Conservation (phyloP, 2,797 vertebrate genomes). For the Lycodopsis pacificus region DNA sequence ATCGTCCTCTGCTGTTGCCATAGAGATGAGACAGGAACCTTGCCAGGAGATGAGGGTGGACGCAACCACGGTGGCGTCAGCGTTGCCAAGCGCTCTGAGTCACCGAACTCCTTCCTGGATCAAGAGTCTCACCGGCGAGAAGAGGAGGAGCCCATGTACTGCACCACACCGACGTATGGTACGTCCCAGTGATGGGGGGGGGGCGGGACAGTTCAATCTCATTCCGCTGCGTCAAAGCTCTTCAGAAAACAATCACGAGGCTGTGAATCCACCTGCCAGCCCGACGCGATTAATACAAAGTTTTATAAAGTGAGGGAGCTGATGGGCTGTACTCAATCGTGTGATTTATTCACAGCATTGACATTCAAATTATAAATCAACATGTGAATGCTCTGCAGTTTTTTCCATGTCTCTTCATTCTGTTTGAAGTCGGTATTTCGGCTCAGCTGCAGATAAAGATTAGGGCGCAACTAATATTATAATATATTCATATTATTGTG, state of each 20-base stretch:
- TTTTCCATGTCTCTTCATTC: not conserved
- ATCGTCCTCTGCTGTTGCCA: constrained; percentile 61
- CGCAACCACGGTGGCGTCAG: constrained; percentile 89
- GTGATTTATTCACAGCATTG: not conserved
- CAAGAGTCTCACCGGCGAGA: constrained; percentile 93
- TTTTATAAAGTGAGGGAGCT: constrained; percentile 20
- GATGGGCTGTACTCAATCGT: not conserved
- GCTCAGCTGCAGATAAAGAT: not conserved
- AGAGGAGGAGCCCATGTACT: constrained; percentile 96
- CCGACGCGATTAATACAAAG: not conserved
- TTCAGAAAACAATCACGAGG: constrained; percentile 21
- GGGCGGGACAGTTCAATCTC: constrained; percentile 23
- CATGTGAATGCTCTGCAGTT: not conserved
- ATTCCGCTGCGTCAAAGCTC: constrained; percentile 21
- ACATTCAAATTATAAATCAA: not conserved
- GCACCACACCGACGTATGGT: constrained; percentile 97
- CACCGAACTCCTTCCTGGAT: constrained; percentile 98
- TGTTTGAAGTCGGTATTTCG: not conserved
- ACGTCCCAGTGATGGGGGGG: constrained; percentile 39
- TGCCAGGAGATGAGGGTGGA: constrained; percentile 90
- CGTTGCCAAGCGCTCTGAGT: constrained; percentile 93
- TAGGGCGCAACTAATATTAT: not conserved
- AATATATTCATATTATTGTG: not conserved
- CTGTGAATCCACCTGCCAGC: constrained; percentile 8
- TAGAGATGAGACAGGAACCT: constrained; percentile 94